phyloP scores from a whole-genome alignment of 2,888 invertebrate species.

The Diaphora mendica region DNA sequence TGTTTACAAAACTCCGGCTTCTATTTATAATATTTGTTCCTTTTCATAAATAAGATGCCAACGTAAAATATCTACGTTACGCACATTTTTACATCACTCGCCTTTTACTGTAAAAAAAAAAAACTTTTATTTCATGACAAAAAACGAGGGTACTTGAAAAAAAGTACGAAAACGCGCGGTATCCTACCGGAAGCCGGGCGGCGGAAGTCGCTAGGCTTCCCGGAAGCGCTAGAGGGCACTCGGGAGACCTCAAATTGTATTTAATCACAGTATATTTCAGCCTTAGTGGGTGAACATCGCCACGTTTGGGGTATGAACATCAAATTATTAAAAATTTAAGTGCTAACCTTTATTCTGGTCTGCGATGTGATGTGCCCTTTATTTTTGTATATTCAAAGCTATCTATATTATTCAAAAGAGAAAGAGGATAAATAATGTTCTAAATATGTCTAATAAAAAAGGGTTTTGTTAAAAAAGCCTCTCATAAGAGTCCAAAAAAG shows the following conservation, averaged over 20 bases:
- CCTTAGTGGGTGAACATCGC: conserved; percentile 59
- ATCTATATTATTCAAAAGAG: conserved; percentile 14
- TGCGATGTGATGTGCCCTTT: conserved; percentile 33
- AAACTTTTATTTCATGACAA: conserved; percentile 64
- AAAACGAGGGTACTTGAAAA: conserved; percentile 72
- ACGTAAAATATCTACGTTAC: conserved; percentile 39
- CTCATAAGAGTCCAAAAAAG: not conserved
- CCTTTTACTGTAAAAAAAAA: conserved; percentile 56
- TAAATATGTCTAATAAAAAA: not conserved
- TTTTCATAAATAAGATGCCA: conserved; percentile 39
- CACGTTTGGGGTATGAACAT: conserved; percentile 44
- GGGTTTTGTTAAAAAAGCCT: not conserved
- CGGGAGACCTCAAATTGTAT: conserved; percentile 78
- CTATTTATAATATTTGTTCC: conserved; percentile 31
- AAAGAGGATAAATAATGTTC: not conserved
- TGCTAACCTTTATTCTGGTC: conserved; percentile 38
- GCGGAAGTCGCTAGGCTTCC: conserved; percentile 83
- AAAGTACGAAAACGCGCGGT: conserved; percentile 77
- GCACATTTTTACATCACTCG: conserved; percentile 57
- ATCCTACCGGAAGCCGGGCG: conserved; percentile 79
- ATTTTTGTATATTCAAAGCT: conserved; percentile 38
- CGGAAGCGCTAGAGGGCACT: conserved; percentile 81
- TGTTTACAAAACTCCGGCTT: conserved; percentile 27
- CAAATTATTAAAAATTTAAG: conserved; percentile 67
- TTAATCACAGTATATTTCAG: conserved; percentile 73